Percentiles rank a stretch among this genome's conserved stretches.
Conservation (phyloP, 2,113 vertebrate species). For the Falcunculus frontatus region DNA sequence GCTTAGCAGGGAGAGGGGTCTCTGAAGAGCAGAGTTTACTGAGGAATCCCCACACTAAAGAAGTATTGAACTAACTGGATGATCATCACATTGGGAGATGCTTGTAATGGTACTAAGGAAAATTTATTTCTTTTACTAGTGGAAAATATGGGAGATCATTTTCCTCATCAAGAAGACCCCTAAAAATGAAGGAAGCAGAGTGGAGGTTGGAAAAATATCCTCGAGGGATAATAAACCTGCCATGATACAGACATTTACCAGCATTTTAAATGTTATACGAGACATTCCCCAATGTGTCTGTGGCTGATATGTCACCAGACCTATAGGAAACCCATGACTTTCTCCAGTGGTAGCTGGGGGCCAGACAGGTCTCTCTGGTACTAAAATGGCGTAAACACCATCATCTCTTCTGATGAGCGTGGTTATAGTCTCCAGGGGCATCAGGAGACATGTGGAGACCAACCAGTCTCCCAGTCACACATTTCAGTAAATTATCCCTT, state of each 20-base stretch:
- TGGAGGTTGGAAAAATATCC: neutral
- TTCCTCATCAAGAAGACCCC: neutral
- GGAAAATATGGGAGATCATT: neutral
- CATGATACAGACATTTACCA: neutral
- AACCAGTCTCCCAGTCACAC: neutral
- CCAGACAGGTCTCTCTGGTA: neutral
- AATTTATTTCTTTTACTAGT: neutral
- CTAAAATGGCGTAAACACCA: neutral
- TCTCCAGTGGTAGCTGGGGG: neutral
- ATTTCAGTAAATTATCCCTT: neutral
- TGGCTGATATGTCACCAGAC: neutral
- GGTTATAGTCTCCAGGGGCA: neutral
- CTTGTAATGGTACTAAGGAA: neutral
- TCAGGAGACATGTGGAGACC: neutral
- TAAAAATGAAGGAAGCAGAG: neutral
- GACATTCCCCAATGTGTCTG: neutral
- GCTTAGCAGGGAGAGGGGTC: neutral
- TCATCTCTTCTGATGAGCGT: neutral
- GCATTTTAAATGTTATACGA: neutral
- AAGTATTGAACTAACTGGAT: neutral
- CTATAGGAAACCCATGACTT: neutral
- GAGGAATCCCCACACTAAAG: neutral
- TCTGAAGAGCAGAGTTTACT: neutral
- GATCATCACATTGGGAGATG: neutral
- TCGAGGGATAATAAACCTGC: neutral